A percentile compares a stretch with the other conserved stretches of the same genome.
These are phyloP conservation scores for Dipodomys merriami DNA, from an alignment of 2,113 vertebrate genomes.

Conservation along the genomic window DNA sequence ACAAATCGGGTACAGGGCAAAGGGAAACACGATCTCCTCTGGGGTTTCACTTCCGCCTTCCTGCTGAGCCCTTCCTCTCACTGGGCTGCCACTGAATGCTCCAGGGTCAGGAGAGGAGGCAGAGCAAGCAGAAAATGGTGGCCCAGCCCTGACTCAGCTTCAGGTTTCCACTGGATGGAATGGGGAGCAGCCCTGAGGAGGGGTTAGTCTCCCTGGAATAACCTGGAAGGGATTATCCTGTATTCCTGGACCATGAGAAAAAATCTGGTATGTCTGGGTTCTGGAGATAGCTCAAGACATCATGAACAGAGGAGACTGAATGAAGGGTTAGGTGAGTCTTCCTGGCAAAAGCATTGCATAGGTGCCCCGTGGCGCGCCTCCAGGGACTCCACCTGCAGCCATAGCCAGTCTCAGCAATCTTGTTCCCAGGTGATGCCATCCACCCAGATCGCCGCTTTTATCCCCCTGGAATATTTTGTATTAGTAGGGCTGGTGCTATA, in stretches of 20 bases:
- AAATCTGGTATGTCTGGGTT: too few relatives aligned
- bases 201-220: neutral
- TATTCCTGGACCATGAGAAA: neutral
- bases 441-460: neutral
- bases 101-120: neutral
- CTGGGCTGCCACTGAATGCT: too few relatives aligned
- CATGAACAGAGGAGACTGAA: too few relatives aligned
- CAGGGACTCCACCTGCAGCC: accelerated
- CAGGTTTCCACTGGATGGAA: neutral
- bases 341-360: too few relatives aligned
- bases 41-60: too few relatives aligned
- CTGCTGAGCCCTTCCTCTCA: neutral
- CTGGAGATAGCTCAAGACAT: too few relatives aligned
- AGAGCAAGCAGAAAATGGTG: accelerated
- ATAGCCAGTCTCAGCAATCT: accelerated
- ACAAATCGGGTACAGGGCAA: too few relatives aligned
- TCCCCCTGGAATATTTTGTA: neutral
- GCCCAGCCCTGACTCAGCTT: too few relatives aligned
- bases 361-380: accelerated
- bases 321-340: too few relatives aligned
- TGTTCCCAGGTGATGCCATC: neutral
- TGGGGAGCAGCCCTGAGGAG: neutral
- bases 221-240: neutral
- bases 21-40: too few relatives aligned
- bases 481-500: neutral